Percentiles rank a stretch among this genome's conserved stretches.
Conservation (phyloP, 2,888 invertebrate species). For the Micropterix aruncella region DNA sequence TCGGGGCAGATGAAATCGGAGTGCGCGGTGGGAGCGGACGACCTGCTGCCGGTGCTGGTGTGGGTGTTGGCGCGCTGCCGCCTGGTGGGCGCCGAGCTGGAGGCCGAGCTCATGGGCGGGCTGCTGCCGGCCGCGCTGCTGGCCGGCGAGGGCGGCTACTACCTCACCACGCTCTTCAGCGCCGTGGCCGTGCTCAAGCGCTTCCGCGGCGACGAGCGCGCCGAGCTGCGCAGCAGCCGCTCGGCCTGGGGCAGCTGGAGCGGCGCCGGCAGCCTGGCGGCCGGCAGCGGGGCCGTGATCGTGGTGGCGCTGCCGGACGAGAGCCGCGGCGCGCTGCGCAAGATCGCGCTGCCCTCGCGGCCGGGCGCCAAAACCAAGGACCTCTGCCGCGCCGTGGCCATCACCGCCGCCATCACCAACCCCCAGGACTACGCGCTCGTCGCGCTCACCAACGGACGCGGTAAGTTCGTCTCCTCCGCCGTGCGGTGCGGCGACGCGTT, state of each 20-base stretch:
- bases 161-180: conserved; percentile 84
- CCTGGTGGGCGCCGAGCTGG: conserved; percentile 84
- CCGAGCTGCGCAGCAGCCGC: conserved; percentile 40
- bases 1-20: conserved; percentile 48
- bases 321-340: conserved; percentile 79
- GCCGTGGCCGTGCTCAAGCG: conserved; percentile 83
- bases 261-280: conserved; percentile 14
- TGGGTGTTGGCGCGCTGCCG: conserved; percentile 85
- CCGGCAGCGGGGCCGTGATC: conserved; percentile 43
- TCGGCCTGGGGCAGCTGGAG: conserved; percentile 16
- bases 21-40: conserved; percentile 67
- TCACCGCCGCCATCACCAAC: conserved; percentile 90
- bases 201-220: conserved; percentile 31
- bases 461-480: too few species aligned
- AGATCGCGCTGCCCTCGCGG: conserved; percentile 83
- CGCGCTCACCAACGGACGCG: conserved; percentile 80
- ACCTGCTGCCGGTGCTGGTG: conserved; percentile 82
- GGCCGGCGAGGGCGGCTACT: conserved; percentile 90
- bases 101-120: conserved; percentile 94
- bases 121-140: conserved; percentile 80
- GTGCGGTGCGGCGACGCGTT: too few species aligned
- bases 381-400: conserved; percentile 88
- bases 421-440: conserved; percentile 93
- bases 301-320: conserved; percentile 92
- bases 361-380: conserved; percentile 89